Base-by-base conservation (phyloP, 1,140 invertebrate genomes). In the Panulirus ornatus region DNA sequence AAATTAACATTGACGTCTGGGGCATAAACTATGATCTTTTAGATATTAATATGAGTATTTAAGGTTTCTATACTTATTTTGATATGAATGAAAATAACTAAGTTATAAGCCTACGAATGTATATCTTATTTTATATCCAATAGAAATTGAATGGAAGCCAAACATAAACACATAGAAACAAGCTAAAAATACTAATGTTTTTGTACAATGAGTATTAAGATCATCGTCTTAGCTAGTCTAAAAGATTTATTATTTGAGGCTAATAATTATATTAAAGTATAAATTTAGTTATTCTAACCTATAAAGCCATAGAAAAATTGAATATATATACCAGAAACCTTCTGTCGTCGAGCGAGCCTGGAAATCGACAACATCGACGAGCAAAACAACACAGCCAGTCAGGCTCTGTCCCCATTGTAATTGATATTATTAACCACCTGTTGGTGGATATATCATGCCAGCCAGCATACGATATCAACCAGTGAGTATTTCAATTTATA, bases 361-460 rank as follows among this genome's bases (percentile, higher is more conserved):
- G 44, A 54, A 81, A 81, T 87, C 85, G 85, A 87, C 85, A 79
- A 63, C 84, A 86, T 36, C n/a, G n/a, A 30, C n/a, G 27, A 42
- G 51, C 27, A 84, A 9, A 84, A 84, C 70, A 81, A 84, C 66
- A 84, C 83, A 66, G 51, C n/a, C 38, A 19, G 22, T 22, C 47
- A 14, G 51, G 34, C 47, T 34, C 30, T 40, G 34, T 66, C 42
- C 34, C 30, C 14, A 63, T 30, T 44, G 42, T 78, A 66, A 27
- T 14, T 34, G 51, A 66, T 63, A 38, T 63, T n/a, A 14, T 27
- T 58, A 40, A 22, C 85, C 51, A 34, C 40, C 27, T 78, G 36
- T 42, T 42, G 75, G 85, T 76, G 85, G 85, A 66, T n/a, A 30
- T 87, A 87, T 78, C 85, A 87, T 87, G 85, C 85, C 85, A 51